Evolutionary conservation across 64 coral and sea anemone species (phyloP).

Genomic region (Hydrozoanthus tunicans): DNA sequence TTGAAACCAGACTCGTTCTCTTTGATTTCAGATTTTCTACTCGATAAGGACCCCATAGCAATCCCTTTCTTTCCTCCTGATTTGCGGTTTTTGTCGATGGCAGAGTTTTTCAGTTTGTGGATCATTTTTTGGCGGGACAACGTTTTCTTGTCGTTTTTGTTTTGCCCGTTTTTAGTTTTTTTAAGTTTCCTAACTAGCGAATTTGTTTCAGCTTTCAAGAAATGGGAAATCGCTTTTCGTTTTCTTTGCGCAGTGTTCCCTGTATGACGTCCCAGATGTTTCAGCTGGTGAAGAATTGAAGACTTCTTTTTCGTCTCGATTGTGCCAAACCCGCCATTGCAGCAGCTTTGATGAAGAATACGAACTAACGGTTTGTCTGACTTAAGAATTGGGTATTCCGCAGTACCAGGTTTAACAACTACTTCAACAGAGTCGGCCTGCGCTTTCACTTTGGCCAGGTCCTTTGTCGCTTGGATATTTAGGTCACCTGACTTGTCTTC

Average conservation of each 20-base stretch:
- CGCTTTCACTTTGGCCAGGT: conserved; percentile 75
- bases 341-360: conserved; percentile 37
- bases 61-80: neutral
- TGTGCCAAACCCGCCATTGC: conserved; percentile 56
- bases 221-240: neutral
- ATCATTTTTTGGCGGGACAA: neutral
- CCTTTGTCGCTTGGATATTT: conserved; percentile 84
- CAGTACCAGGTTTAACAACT: conserved; percentile 85
- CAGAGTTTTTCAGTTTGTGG: neutral
- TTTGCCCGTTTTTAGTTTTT: neutral
- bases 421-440: conserved; percentile 88
- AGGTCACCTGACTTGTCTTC: conserved; percentile 94
- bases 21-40: conserved; percentile 73
- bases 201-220: neutral
- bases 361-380: conserved; percentile 93
- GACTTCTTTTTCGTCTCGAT: conserved; percentile 63
- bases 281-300: neutral
- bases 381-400: conserved; percentile 78
- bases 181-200: neutral
- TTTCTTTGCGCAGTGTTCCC: neutral
- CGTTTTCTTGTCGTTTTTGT: neutral
- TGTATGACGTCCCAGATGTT: neutral
- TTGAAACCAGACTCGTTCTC: conserved; percentile 60
- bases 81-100: neutral
- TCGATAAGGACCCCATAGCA: conserved; percentile 23